Evolutionary conservation across 2,113 vertebrate species (phyloP), one percentile per base, ranked within the genome.

Genomic region (Erinaceus europaeus): DNA sequence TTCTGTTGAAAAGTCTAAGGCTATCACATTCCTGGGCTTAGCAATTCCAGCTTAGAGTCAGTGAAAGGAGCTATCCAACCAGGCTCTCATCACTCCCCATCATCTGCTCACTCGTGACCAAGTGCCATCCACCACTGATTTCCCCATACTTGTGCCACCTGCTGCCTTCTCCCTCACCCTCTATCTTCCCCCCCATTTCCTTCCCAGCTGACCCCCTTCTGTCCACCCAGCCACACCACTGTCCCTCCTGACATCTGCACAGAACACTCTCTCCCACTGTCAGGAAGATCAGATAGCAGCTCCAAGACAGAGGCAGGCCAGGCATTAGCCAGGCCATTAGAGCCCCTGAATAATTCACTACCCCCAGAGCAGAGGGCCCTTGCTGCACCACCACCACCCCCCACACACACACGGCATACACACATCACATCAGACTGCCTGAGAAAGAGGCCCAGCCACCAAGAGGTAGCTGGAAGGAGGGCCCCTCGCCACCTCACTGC

Each of bases 341-440:
- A 38, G 83, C 15, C 27, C 67, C 84, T 94, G 84, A 90, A 90
- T 88, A 67, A 91, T 80, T 89, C 18, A 90, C 86, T 9, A 32
- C 18, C 46, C 23, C 48, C 48, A 53, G 44, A 9, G 46, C 59
- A 71, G 55, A 5, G 69, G 52, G 32, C 69, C 55, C 48, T 44
- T 32, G 5, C 71, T 40, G n/a, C 34, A 34, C 61, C 3, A 15
- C n/a, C 50, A 25, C 77, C n/a, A 69, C 89, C 73, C n/a, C n/a
- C n/a, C n/a, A n/a, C n/a, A n/a, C n/a, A n/a, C n/a, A n/a, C n/a
- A n/a, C n/a, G n/a, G n/a, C n/a, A n/a, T n/a, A n/a, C n/a, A n/a
- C n/a, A n/a, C n/a, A n/a, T n/a, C n/a, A n/a, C n/a, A n/a, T n/a
- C n/a, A n/a, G n/a, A n/a, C n/a, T n/a, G n/a, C n/a, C n/a, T n/a